Conservation (phyloP, 2,113 vertebrate genomes). For the Indicator maculatus region DNA sequence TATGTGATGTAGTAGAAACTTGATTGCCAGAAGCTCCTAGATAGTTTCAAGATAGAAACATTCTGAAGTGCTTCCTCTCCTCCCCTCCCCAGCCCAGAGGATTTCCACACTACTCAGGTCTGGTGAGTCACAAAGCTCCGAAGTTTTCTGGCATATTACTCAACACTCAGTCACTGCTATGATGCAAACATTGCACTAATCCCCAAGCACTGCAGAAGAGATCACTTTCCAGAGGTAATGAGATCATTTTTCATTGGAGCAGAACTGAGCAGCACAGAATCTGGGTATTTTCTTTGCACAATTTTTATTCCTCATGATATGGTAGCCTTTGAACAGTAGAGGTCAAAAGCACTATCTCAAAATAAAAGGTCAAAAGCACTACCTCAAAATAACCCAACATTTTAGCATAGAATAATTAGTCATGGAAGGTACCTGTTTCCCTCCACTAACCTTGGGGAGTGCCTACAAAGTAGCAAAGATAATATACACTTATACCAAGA, state of each 20-base stretch:
- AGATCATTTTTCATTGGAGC: neutral
- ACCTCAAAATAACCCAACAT: neutral
- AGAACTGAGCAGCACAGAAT: neutral
- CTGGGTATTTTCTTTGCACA: neutral
- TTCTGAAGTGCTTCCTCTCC: neutral
- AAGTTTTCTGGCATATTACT: slow-evolving; percentile 50
- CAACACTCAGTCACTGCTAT: slow-evolving; percentile 9
- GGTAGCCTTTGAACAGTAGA: neutral
- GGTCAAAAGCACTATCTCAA: neutral
- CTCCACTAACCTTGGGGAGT: neutral
- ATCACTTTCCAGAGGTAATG: neutral
- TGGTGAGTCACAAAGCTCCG: slow-evolving; percentile 26
- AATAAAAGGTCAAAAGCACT: neutral
- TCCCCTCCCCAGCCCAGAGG: neutral
- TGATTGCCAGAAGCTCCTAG: neutral
- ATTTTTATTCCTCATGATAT: neutral
- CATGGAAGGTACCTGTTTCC: neutral
- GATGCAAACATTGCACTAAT: neutral
- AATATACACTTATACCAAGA: neutral
- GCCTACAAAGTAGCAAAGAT: neutral
- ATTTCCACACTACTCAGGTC: neutral
- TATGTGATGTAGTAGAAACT: neutral
- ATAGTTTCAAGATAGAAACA: neutral
- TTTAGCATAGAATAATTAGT: neutral
- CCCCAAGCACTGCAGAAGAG: neutral